A percentile compares a stretch with the other conserved stretches of the same genome.
Evolutionary conservation across 2,888 invertebrate species (phyloP).

Genomic region (Hyposoter dolosus): DNA sequence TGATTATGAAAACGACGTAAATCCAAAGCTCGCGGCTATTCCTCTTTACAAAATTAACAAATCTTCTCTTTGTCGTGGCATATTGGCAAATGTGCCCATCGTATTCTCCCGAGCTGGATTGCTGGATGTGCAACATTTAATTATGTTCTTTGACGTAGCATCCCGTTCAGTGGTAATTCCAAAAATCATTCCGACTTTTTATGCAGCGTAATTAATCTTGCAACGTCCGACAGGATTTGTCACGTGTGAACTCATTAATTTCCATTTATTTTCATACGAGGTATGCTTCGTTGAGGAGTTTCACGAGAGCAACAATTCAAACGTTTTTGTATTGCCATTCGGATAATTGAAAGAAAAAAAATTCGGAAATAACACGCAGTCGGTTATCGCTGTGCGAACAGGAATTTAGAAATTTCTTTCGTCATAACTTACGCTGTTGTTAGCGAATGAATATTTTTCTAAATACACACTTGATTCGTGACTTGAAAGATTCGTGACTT

Average conservation of each 20-base stretch:
- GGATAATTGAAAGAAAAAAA: background rate
- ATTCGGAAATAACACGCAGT: background rate
- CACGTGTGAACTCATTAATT: background rate
- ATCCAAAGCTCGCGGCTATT: background rate
- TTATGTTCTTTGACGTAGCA: background rate
- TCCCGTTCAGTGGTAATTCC: background rate
- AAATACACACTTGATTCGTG: too few relatives aligned
- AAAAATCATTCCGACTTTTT: constrained; percentile 19
- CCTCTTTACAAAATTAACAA: constrained; percentile 8
- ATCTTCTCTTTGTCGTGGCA: background rate
- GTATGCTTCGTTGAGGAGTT: background rate
- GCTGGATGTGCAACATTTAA: background rate
- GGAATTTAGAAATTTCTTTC: background rate
- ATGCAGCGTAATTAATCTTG: constrained; percentile 21
- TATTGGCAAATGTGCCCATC: background rate
- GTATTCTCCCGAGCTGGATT: background rate
- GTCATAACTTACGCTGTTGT: too few relatives aligned
- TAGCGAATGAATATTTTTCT: too few relatives aligned
- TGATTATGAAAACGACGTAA: background rate
- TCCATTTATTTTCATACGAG: background rate
- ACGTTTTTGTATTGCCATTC: too few relatives aligned
- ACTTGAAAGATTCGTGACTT: background rate
- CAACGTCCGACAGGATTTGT: background rate
- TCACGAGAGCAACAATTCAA: too few relatives aligned
- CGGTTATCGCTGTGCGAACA: background rate